Evolutionary conservation across 64 coral and sea anemone genomes (phyloP), one percentile per base, ranked within the genome.

Genomic region (Cladopsammia gracilis): DNA sequence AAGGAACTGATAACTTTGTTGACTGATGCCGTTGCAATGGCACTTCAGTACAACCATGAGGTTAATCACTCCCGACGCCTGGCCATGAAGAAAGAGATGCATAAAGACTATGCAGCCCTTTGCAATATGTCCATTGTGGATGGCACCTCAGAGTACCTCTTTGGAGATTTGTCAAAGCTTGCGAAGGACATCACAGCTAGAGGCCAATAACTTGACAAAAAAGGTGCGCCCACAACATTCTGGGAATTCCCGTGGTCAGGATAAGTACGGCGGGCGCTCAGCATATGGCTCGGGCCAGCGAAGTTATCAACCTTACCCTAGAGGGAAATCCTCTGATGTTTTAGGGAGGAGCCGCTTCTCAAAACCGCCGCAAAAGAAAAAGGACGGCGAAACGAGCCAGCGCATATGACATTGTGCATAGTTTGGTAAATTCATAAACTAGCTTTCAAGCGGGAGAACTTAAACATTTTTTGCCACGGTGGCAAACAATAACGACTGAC

Each of bases 391-490:
- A 48, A 75, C 72, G 34, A 75, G 72, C 72, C 43, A 75, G 43
- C 72, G 72, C 72, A 75, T 75, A 44, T 75, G 72, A 48, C 72
- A 49, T 48, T 75, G 72, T 48, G 49, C 44, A 75, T 19, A 75
- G 72, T 43, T 75, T 75, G 72, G 10, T 75, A 75, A 46, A 75
- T 47, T 75, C 43, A 75, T 44, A 50, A 75, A 48, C 43, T 75
- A 48, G 42, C 49, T 75, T 75, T 25, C 43, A 48, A 75, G 72
- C 72, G 1, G 44, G 72, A 49, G 72, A 75, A 58, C 56, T 88
- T 15, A 62, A 86, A 68, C 46, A 46, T 68, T 69, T 86, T 86
- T 65, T 86, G 19, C 82, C 82, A 19, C 44, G 47, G 61, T 65
- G 57, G 61, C 62, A 86, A 48, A 42, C 82, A 7, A 50, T 86